These are phyloP conservation scores for Hylaeus volcanicus DNA, from an alignment of 1,140 invertebrate species.

Conservation along the genomic window DNA sequence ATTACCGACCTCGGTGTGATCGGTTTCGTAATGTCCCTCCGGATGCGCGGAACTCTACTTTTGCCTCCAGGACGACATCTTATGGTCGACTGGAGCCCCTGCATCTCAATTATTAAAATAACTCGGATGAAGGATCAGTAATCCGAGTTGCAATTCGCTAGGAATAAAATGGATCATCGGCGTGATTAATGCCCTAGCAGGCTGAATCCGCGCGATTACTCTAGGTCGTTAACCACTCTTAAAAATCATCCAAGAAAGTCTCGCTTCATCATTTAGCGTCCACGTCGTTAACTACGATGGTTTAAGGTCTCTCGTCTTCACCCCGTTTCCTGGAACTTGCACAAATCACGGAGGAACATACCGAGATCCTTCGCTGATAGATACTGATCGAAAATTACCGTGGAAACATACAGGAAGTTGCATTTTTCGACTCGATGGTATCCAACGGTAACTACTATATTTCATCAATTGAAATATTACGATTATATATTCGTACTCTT, in stretches of 20 bases:
- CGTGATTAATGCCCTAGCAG: conserved; percentile 34
- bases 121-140: background rate
- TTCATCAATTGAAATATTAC: no score
- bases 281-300: background rate
- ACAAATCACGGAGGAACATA: background rate
- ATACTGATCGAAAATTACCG: background rate
- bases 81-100: no score
- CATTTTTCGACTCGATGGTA: no score
- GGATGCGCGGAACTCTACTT: background rate
- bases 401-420: background rate
- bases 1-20: background rate
- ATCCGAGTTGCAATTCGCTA: background rate
- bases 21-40: background rate
- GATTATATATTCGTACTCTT: no score
- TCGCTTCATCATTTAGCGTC: conserved; percentile 15
- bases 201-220: conserved; percentile 29
- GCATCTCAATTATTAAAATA: conserved; percentile 30
- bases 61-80: conserved; percentile 6
- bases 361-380: no score
- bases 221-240: conserved; percentile 31
- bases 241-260: conserved; percentile 18
- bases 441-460: no score
- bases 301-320: background rate
- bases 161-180: conserved; percentile 41
- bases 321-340: no score